Base-by-base conservation (phyloP, 1,140 invertebrate genomes). In the Lerema accius region DNA sequence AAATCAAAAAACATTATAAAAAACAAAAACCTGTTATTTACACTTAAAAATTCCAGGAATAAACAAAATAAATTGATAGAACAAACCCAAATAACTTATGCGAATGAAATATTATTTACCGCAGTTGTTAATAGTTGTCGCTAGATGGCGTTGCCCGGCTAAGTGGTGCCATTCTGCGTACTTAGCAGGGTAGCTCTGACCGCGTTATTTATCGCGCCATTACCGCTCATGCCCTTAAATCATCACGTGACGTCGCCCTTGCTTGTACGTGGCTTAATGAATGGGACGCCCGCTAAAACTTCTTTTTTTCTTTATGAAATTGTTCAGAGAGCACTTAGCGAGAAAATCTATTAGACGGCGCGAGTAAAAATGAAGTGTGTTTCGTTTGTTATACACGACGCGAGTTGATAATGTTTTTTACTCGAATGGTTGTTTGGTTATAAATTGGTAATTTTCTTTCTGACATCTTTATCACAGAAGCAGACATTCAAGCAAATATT, bases 201-300 rank as follows among this genome's bases (percentile, higher is more conserved):
- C 81, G 74, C 64, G 78, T 90, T 90, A 90, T 90, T 90, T 90
- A 90, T 90, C 82, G 84, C 80, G 65, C 87, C 87, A 90, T 90
- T 90, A 89, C 75, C 63, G 74, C 69, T 65, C 66, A 71, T 75
- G 64, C 74, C 84, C 71, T 84, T 90, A 90, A 90, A 90, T 90
- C 87, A 90, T 90, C 81, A 74, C 76, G 78, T 86, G 87, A 87
- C 84, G 72, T 78, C 70, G 65, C 67, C 70, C 68, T 69, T 62
- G 61, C 70, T 74, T 70, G 70, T 74, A 79, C 74, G 76, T 80
- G 79, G 64, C 71, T 76, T 87, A 89, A 87, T 87, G 86, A 87
- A 87, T 86, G 87, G 79, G 75, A 77, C 76, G 71, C 48, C 58
- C 68, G 69, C 48, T 68, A 74, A 76, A 78, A 79, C 69, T 78